Percentiles rank a stretch among this genome's conserved stretches.
Conservation (phyloP, 2,888 invertebrate species). For the Punctoribates punctum region DNA sequence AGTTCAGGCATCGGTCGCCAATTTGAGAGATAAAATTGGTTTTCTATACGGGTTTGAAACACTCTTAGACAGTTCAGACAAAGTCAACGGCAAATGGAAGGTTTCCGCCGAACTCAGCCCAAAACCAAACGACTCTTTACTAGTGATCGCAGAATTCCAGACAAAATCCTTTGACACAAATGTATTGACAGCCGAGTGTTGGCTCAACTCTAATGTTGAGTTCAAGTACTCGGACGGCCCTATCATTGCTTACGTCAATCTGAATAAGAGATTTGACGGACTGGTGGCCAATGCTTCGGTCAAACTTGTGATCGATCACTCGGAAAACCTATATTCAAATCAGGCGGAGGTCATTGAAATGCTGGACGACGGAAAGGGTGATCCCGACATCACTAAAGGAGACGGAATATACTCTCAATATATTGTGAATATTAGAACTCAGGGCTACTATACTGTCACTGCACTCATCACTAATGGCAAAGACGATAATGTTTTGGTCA, state of each 20-base stretch:
- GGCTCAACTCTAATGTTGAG: conserved; percentile 19
- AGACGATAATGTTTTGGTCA: not conserved
- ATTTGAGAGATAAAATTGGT: no score
- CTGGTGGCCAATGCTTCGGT: conserved; percentile 62
- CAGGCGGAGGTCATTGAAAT: conserved; percentile 56
- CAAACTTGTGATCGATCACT: conserved; percentile 56
- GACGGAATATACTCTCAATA: conserved; percentile 66
- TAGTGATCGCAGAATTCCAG: not conserved
- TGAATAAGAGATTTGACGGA: conserved; percentile 51
- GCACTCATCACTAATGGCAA: not conserved
- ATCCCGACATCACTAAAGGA: conserved; percentile 63
- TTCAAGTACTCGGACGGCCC: conserved; percentile 52
- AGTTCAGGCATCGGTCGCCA: no score
- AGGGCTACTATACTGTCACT: not conserved
- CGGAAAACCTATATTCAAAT: no score
- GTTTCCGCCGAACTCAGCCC: not conserved
- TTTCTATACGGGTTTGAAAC: not conserved
- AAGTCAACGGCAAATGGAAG: not conserved
- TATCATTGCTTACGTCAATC: conserved; percentile 42
- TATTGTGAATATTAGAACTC: conserved; percentile 51
- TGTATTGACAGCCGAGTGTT: conserved; percentile 27
- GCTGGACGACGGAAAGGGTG: conserved; percentile 62
- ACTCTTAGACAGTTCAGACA: not conserved
- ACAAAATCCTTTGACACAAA: not conserved
- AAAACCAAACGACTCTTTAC: not conserved